A percentile compares a stretch with the other conserved stretches of the same genome.
phyloP scores from a whole-genome alignment of 2,113 vertebrate genomes.

The Mormyrus lacerda region DNA sequence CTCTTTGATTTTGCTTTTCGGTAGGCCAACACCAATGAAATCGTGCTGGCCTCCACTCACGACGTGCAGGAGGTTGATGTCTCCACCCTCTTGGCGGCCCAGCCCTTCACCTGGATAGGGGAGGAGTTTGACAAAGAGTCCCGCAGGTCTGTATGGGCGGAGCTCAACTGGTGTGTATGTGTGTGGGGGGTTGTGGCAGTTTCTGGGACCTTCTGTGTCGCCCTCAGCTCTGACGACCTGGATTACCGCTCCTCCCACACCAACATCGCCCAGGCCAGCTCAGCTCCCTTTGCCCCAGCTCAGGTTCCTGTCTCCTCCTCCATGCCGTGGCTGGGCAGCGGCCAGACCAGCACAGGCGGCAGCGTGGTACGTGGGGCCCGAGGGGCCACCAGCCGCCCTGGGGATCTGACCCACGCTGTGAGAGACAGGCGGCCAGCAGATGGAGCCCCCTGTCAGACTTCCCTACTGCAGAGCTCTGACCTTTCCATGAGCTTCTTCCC shows the following conservation, averaged over 20 bases:
- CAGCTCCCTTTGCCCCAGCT: slow-evolving; percentile 62
- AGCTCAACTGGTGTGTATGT: background rate
- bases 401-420: background rate
- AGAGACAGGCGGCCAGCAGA: background rate
- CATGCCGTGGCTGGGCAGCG: slow-evolving; percentile 93
- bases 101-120: slow-evolving; percentile 93
- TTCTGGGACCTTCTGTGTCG: background rate
- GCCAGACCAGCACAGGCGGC: slow-evolving; percentile 91
- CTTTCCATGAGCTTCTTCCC: background rate
- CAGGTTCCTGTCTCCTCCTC: slow-evolving; percentile 79
- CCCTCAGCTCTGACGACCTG: slow-evolving; percentile 82
- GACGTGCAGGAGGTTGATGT: slow-evolving; percentile 97
- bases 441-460: background rate
- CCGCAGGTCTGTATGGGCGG: slow-evolving; percentile 67
- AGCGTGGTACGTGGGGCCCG: slow-evolving; percentile 73
- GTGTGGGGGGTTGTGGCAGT: no score
- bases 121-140: slow-evolving; percentile 95
- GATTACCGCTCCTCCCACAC: slow-evolving; percentile 88
- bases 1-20: slow-evolving; percentile 24
- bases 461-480: background rate
- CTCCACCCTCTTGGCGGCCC: slow-evolving; percentile 78
- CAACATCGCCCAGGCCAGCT: slow-evolving; percentile 75
- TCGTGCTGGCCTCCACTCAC: slow-evolving; percentile 93
- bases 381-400: background rate
- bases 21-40: slow-evolving; percentile 86